phyloP scores from a whole-genome alignment of 2,113 vertebrate genomes.

The Vulpes ferrilata region DNA sequence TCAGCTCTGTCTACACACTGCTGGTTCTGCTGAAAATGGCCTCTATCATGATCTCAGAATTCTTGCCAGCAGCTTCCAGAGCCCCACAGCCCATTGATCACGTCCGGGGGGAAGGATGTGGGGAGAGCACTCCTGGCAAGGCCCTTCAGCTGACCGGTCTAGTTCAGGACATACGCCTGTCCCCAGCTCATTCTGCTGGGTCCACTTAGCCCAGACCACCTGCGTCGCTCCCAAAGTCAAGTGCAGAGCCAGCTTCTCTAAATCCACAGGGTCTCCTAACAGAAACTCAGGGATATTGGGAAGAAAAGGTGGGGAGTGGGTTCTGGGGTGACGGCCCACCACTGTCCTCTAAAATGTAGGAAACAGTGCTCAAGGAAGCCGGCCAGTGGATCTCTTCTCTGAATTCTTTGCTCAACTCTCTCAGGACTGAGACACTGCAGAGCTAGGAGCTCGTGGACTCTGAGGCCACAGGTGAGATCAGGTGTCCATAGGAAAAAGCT shows the following conservation, averaged over 20 bases:
- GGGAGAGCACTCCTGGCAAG: not conserved
- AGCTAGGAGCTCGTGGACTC: not conserved
- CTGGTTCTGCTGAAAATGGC: not conserved
- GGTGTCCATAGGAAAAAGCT: too few relatives aligned
- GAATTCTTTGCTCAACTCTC: too few relatives aligned
- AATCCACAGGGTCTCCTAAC: not conserved
- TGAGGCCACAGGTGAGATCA: not conserved
- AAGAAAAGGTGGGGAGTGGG: not conserved
- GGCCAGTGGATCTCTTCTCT: not conserved
- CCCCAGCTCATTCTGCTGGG: not conserved
- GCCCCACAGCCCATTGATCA: not conserved
- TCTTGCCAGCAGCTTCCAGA: not conserved
- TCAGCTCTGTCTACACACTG: not conserved
- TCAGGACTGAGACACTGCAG: not conserved
- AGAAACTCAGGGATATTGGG: not conserved
- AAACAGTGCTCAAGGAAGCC: not conserved
- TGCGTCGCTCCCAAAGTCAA: too few relatives aligned
- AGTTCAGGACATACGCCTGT: not conserved
- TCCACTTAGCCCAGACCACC: not conserved
- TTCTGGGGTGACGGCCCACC: not conserved
- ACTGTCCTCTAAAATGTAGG: not conserved
- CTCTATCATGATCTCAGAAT: not conserved
- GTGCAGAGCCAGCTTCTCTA: not conserved
- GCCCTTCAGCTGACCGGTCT: not conserved
- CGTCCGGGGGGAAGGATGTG: not conserved